A percentile compares a stretch with the other conserved stretches of the same genome.
These are phyloP conservation scores for Mormyrus lacerda DNA, from an alignment of 2,113 vertebrate species.

Conservation along the genomic window DNA sequence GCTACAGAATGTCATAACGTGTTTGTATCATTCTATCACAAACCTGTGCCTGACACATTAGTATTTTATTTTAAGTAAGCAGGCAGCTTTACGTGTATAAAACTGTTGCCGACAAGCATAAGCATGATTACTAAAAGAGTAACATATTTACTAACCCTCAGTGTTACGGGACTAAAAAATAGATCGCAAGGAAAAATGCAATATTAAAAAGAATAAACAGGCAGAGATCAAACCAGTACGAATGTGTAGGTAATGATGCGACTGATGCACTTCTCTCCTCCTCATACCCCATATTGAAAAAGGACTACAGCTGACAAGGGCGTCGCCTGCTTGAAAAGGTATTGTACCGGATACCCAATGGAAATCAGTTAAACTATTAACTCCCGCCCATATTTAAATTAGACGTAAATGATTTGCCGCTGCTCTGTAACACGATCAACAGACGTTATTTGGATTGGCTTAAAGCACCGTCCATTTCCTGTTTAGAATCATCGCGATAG, in stretches of 20 bases:
- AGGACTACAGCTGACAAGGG: neutral
- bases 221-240: slow-evolving; percentile 87
- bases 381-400: neutral
- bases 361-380: too few species aligned
- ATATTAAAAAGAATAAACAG: slow-evolving; percentile 73
- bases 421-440: too few species aligned
- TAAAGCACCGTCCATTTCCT: too few species aligned
- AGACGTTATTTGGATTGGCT: neutral
- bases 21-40: neutral
- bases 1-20: neutral
- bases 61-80: neutral
- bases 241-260: slow-evolving; percentile 57
- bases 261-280: neutral
- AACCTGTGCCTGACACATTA: neutral
- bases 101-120: neutral
- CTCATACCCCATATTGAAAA: slow-evolving; percentile 20
- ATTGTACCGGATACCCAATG: neutral
- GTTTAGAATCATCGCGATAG: neutral
- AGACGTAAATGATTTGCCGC: neutral
- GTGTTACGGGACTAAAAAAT: slow-evolving; percentile 55
- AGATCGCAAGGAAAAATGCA: slow-evolving; percentile 65
- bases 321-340: neutral
- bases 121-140: neutral
- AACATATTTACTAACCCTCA: slow-evolving; percentile 34
- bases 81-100: neutral